Percentiles rank a stretch among this genome's conserved stretches.
phyloP scores from a whole-genome alignment of 2,888 invertebrate species.

The Busseola fusca region DNA sequence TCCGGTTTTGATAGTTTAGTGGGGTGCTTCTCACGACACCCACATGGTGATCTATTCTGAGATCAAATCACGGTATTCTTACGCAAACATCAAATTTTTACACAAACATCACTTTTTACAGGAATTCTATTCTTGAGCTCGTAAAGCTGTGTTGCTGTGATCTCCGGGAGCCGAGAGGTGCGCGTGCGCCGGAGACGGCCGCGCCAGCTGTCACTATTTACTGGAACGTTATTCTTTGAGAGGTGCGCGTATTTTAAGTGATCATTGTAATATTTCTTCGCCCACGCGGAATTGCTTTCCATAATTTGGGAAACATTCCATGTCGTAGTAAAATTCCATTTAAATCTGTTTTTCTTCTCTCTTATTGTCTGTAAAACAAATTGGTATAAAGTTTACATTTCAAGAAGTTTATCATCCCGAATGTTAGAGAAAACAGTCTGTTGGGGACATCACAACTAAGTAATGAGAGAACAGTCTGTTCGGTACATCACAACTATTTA shows the following conservation, averaged over 20 bases:
- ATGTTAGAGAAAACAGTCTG: background rate
- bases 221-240: conserved; percentile 21
- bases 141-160: conserved; percentile 51
- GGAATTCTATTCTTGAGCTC: conserved; percentile 57
- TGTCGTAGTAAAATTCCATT: conserved; percentile 8
- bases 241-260: conserved; percentile 23
- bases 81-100: conserved; percentile 48
- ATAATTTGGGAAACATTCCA: conserved; percentile 42
- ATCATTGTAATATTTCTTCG: conserved; percentile 41
- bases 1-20: background rate
- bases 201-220: conserved; percentile 47
- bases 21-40: conserved; percentile 18
- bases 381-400: conserved; percentile 18
- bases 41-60: conserved; percentile 35
- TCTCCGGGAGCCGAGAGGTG: conserved; percentile 17
- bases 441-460: no score
- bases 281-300: conserved; percentile 30
- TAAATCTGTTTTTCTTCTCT: no score
- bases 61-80: conserved; percentile 49
- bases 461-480: no score
- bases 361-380: conserved; percentile 28
- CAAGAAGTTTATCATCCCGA: background rate
- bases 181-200: background rate
- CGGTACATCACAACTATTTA: background rate
- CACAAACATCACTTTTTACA: conserved; percentile 47